Percentiles rank a stretch among this genome's conserved stretches.
Conservation (phyloP, 1,140 invertebrate genomes). For the Proctacanthus coquilletti region DNA sequence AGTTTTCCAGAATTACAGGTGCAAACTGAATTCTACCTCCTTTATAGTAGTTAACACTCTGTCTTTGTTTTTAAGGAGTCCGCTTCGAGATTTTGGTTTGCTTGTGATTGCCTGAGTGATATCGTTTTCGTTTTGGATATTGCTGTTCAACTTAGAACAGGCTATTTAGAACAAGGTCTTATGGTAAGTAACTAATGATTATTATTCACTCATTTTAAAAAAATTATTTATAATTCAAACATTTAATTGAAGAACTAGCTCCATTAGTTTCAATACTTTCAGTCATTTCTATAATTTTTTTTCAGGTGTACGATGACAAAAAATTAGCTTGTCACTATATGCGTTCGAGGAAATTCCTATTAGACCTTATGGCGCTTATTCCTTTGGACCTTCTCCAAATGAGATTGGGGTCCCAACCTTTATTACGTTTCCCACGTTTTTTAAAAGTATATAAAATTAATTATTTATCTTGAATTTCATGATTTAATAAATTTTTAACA, state of each 20-base stretch:
- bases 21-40: slow-evolving; percentile 8
- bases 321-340: slow-evolving; percentile 83
- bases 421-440: slow-evolving; percentile 70
- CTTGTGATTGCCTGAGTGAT: slow-evolving; percentile 71
- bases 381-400: slow-evolving; percentile 78
- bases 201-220: too few relatives aligned
- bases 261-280: too few relatives aligned
- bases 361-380: slow-evolving; percentile 68
- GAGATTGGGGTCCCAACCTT: slow-evolving; percentile 58
- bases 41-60: background rate
- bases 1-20: slow-evolving; percentile 80
- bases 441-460: slow-evolving; percentile 41
- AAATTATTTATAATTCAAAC: too few relatives aligned
- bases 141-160: slow-evolving; percentile 79
- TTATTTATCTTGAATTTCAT: background rate
- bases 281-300: background rate
- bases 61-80: slow-evolving; percentile 35
- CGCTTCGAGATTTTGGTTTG: slow-evolving; percentile 56
- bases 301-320: slow-evolving; percentile 63
- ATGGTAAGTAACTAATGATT: slow-evolving; percentile 60
- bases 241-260: too few relatives aligned
- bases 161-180: slow-evolving; percentile 88
- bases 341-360: slow-evolving; percentile 65
- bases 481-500: slow-evolving; percentile 31
- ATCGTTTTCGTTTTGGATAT: slow-evolving; percentile 76